phyloP scores from a whole-genome alignment of 2,797 vertebrate species.

The Setipinna tenuifilis region DNA sequence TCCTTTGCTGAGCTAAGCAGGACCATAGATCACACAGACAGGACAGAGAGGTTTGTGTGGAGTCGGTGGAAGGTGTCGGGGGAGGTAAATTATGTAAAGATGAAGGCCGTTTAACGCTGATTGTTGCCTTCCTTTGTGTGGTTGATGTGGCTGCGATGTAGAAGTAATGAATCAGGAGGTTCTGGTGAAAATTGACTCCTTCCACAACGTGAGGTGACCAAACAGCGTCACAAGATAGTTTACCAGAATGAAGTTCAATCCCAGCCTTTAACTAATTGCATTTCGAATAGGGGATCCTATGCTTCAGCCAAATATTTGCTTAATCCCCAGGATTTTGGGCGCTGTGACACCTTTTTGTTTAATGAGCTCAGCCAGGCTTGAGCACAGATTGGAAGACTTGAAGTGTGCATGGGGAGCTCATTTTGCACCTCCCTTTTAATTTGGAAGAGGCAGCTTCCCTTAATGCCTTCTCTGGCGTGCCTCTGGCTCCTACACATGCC shows the following conservation, averaged over 20 bases:
- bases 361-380: not conserved
- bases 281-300: not conserved
- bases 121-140: not conserved
- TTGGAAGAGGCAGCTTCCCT: not conserved
- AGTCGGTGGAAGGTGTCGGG: not conserved
- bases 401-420: not conserved
- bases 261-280: not conserved
- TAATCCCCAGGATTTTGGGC: not conserved
- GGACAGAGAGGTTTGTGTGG: too few relatives aligned
- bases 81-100: not conserved
- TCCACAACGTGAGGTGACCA: not conserved
- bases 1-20: conserved; percentile 2
- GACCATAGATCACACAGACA: not conserved
- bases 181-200: not conserved
- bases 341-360: not conserved
- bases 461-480: not conserved
- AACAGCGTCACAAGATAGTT: not conserved
- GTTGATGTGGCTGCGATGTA: not conserved
- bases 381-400: not conserved
- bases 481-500: not conserved
- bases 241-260: not conserved
- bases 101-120: not conserved
- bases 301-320: conserved; percentile 4
- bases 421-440: not conserved
- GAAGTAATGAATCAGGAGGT: not conserved